A percentile compares a stretch with the other conserved stretches of the same genome.
phyloP scores from a whole-genome alignment of 1,140 invertebrate species.

The Homarus americanus region DNA sequence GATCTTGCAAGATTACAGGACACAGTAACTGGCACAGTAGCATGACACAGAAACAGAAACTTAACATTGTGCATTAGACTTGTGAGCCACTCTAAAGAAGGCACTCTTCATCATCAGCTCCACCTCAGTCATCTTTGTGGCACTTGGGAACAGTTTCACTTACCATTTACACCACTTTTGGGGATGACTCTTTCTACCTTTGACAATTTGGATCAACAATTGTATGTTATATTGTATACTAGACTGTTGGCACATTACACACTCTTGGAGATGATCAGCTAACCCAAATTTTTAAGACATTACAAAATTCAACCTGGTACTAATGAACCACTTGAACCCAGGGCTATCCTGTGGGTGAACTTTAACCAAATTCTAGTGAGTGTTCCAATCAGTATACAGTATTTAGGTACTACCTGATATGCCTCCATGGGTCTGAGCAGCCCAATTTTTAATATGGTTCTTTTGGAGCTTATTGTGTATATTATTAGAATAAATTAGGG shows the following conservation, averaged over 20 bases:
- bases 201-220: constrained; percentile 82
- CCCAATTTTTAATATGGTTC: no score
- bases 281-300: constrained; percentile 83
- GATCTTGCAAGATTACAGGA: no score
- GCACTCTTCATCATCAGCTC: constrained; percentile 84
- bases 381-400: no score
- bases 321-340: constrained; percentile 86
- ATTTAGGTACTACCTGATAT: no score
- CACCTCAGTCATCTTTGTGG: constrained; percentile 86
- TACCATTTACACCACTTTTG: constrained; percentile 79
- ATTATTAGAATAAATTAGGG: no score
- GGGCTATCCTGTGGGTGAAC: no score
- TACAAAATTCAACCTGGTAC: constrained; percentile 92
- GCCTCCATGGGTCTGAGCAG: no score
- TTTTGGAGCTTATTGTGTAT: no score
- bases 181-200: constrained; percentile 85
- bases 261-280: constrained; percentile 86
- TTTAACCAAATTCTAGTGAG: no score
- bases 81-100: constrained; percentile 69
- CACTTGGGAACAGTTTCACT: constrained; percentile 88
- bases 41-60: no score
- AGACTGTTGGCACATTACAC: constrained; percentile 86
- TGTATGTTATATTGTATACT: constrained; percentile 85
- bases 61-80: constrained; percentile 46
- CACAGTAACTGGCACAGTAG: no score